A percentile compares a stretch with the other conserved stretches of the same genome.
phyloP scores from a whole-genome alignment of 2,113 vertebrate genomes.

The Mesitornis unicolor region DNA sequence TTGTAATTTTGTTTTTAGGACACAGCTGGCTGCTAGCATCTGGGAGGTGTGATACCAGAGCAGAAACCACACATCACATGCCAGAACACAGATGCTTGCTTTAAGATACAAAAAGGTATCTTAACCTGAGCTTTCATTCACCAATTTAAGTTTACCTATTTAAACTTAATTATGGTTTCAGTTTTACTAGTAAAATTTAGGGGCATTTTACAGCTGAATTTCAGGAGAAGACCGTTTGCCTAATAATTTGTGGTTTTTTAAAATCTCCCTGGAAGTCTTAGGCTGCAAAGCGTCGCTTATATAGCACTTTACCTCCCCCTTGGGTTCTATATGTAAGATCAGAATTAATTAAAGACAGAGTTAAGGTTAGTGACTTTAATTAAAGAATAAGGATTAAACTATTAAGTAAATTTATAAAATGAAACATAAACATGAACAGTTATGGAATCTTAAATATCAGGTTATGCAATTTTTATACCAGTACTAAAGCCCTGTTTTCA shows the following conservation, averaged over 20 bases:
- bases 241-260: neutral
- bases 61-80: neutral
- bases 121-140: neutral
- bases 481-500: neutral
- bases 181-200: neutral
- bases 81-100: neutral
- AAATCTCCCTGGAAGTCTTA: neutral
- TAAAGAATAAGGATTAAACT: neutral
- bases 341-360: neutral
- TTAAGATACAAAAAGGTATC: neutral
- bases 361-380: neutral
- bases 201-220: neutral
- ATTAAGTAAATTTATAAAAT: neutral
- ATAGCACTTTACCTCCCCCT: neutral
- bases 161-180: neutral
- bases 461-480: neutral
- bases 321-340: neutral
- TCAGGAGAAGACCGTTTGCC: neutral
- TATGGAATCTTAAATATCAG: neutral
- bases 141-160: neutral
- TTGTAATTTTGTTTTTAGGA: neutral
- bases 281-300: neutral
- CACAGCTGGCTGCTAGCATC: neutral
- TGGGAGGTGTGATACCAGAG: neutral
- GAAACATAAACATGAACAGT: neutral